phyloP scores from a whole-genome alignment of 2,797 vertebrate genomes.

The Falco columbarius region DNA sequence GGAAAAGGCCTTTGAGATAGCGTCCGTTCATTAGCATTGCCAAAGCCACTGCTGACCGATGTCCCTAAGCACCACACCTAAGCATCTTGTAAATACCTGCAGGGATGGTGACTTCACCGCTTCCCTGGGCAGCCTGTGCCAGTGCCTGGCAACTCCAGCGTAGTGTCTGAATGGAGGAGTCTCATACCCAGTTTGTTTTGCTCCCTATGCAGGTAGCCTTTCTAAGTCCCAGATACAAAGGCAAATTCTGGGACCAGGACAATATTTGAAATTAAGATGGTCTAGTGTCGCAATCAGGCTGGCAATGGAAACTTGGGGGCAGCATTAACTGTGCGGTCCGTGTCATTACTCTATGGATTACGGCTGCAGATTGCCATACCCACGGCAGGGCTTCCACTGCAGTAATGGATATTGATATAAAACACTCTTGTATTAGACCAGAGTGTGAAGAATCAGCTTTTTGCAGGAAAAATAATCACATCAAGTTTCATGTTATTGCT shows the following conservation, averaged over 20 bases:
- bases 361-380: not conserved
- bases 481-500: not conserved
- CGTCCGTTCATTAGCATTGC: too few species aligned
- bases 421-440: not conserved
- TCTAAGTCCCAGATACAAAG: not conserved
- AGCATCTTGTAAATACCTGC: too few species aligned
- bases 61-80: too few species aligned
- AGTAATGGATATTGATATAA: not conserved
- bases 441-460: not conserved
- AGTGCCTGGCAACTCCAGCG: too few species aligned
- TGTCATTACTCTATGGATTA: fast-evolving
- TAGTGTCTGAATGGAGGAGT: fast-evolving
- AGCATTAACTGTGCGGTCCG: not conserved
- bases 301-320: fast-evolving
- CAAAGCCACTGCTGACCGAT: too few species aligned
- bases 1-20: too few species aligned
- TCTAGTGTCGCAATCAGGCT: not conserved
- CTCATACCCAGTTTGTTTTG: fast-evolving
- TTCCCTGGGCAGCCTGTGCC: too few species aligned
- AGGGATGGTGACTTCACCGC: too few species aligned
- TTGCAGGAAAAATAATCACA: not conserved
- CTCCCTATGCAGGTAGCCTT: not conserved
- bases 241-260: not conserved
- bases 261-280: not conserved
- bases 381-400: not conserved